Evolutionary conservation across 2,797 vertebrate genomes (phyloP).

Genomic region (Echeneis naucrates): DNA sequence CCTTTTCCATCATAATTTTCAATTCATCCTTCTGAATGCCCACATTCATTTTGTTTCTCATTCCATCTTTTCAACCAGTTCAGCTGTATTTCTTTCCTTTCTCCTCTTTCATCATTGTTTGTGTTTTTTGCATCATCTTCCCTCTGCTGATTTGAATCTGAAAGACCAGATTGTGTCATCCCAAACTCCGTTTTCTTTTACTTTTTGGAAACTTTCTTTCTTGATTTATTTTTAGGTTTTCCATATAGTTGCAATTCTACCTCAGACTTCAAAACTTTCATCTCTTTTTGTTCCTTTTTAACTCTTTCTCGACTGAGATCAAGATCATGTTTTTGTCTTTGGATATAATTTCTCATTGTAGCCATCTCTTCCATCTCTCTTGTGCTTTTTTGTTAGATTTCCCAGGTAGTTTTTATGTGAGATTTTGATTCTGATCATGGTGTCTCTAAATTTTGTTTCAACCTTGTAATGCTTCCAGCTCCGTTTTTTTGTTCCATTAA

Average conservation of each 20-base stretch:
- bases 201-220: neutral
- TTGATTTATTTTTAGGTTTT: neutral
- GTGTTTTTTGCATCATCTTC: too few species aligned
- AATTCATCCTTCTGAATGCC: constrained; percentile 19
- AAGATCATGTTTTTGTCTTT: constrained; percentile 59
- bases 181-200: neutral
- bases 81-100: neutral
- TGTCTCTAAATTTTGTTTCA: constrained; percentile 23
- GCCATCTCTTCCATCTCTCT: constrained; percentile 50
- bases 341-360: constrained; percentile 25
- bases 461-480: constrained; percentile 12
- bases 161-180: too few species aligned
- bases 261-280: constrained; percentile 70
- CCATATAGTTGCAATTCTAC: constrained; percentile 36
- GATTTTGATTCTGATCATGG: constrained; percentile 41
- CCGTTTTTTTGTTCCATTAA: constrained; percentile 36
- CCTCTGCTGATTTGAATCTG: too few species aligned
- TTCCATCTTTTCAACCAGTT: neutral
- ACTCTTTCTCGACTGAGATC: constrained; percentile 47
- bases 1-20: neutral
- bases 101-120: neutral
- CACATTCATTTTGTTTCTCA: constrained; percentile 37
- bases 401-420: constrained; percentile 14
- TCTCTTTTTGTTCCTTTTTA: constrained; percentile 70
- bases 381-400: constrained; percentile 11